Base-by-base conservation (phyloP, 2,113 vertebrate species). In the Anthoscopus minutus region DNA sequence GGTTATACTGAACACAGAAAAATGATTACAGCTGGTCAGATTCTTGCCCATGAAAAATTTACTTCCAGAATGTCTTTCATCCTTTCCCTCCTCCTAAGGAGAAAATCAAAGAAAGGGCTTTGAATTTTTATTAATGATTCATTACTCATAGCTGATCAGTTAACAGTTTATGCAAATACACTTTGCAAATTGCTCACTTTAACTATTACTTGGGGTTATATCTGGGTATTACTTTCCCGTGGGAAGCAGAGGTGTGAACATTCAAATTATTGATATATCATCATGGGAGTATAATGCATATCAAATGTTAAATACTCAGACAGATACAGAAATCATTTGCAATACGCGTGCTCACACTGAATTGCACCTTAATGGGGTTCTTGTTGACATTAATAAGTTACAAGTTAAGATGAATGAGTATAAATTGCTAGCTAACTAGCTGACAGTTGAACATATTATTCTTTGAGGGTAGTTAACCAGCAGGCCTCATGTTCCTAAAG, bases 111-210 rank as follows among this genome's bases (percentile, higher is more conserved):
- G 64, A 84, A 92, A 67, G 21, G 56, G 20, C 60, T 96, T 91
- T 88, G 87, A 94, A 69, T 94, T 95, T 91, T 89, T 91, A 82
- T 94, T 88, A 94, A 91, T 82, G 74, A 93, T 89, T 96, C 79
- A 93, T 94, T 89, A 71, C 51, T 94, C 50, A 23, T 76, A 91
- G 81, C 79, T 88, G 84, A 89, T 91, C 78, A 94, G 81, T 54
- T 87, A 96, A 94, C 77, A 91, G 73, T 87, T 91, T 91, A 93
- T 95, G 91, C 89, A 94, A 89, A 94, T 84, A 79, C 24, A 66
- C 45, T 78, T 94, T 77, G 78, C 81, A 92, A 82, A 91, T 92
- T 95, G 70, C 74, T 95, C 71, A 14, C 28, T 93, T 91, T 76
- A 78, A 51, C 86, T 84, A 14, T 87, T 88, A 80, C 79, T 89